These are phyloP conservation scores for Cyrtodaria siliqua DNA, from an alignment of 2,888 invertebrate species.

Conservation along the genomic window DNA sequence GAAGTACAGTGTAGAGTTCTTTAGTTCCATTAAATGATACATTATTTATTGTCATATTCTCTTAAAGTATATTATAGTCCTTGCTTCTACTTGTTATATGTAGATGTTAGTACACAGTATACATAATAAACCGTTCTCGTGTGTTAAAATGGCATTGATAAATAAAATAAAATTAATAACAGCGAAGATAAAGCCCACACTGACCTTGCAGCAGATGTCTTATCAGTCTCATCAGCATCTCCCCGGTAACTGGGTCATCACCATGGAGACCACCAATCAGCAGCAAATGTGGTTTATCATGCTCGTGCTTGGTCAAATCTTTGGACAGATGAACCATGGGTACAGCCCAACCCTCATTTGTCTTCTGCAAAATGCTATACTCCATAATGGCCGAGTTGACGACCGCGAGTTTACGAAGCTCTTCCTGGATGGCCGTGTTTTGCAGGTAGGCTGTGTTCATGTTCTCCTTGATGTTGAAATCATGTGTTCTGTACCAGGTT, in stretches of 20 bases:
- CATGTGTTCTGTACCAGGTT: constrained; percentile 90
- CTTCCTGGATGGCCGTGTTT: constrained; percentile 89
- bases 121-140: too few relatives aligned
- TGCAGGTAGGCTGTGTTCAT: constrained; percentile 89
- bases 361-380: constrained; percentile 55
- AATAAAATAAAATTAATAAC: too few relatives aligned
- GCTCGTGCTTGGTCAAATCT: constrained; percentile 59
- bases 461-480: constrained; percentile 86
- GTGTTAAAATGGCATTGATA: too few relatives aligned
- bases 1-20: too few relatives aligned
- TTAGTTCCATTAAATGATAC: too few relatives aligned
- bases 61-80: too few relatives aligned
- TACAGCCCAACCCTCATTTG: constrained; percentile 61
- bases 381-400: constrained; percentile 89
- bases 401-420: constrained; percentile 90
- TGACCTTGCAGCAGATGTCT: constrained; percentile 90
- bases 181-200: too few relatives aligned
- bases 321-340: constrained; percentile 74
- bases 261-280: constrained; percentile 91
- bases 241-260: constrained; percentile 82
- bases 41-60: too few relatives aligned
- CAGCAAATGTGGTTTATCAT: constrained; percentile 91
- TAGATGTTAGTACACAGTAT: too few relatives aligned
- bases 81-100: too few relatives aligned
- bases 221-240: constrained; percentile 88